Conservation (phyloP, 2,888 invertebrate species). For the Leucozona laternaria region DNA sequence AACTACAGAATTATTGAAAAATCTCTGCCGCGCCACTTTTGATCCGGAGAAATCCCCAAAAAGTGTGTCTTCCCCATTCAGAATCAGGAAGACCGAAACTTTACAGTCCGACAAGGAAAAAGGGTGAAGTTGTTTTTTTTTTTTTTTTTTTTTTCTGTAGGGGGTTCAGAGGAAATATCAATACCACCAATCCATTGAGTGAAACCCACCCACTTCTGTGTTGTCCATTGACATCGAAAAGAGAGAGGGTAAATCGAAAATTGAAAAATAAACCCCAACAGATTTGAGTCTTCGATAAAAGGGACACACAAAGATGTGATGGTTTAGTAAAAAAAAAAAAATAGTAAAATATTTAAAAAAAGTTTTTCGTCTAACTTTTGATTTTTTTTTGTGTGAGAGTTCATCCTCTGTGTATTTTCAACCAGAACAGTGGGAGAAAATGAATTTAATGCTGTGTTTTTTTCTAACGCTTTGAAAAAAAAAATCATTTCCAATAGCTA, state of each 20-base stretch:
- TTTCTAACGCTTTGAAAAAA: no score
- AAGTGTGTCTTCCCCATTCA: constrained; percentile 32
- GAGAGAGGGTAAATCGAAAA: constrained; percentile 55
- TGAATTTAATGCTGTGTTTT: neutral
- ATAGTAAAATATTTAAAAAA: constrained; percentile 7
- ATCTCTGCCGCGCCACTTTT: constrained; percentile 64
- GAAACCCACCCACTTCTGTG: neutral
- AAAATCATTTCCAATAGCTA: no score
- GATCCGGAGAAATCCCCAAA: constrained; percentile 59
- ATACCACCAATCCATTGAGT: constrained; percentile 57
- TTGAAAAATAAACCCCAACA: constrained; percentile 75
- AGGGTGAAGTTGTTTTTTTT: constrained; percentile 2
- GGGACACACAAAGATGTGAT: constrained; percentile 61
- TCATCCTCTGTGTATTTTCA: neutral
- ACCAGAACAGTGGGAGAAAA: neutral
- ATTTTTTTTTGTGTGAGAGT: neutral
- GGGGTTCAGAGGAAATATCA: constrained; percentile 45
- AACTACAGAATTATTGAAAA: constrained; percentile 73
- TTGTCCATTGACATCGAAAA: neutral
- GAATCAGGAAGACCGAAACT: constrained; percentile 21
- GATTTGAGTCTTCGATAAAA: constrained; percentile 71
- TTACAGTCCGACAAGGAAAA: neutral
- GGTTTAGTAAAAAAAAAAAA: constrained; percentile 2
- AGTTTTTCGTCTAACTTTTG: constrained; percentile 44
- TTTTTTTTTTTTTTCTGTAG: neutral